Base-by-base conservation (phyloP, 2,888 invertebrate species). In the Acanthococcus lagerstroemiae region DNA sequence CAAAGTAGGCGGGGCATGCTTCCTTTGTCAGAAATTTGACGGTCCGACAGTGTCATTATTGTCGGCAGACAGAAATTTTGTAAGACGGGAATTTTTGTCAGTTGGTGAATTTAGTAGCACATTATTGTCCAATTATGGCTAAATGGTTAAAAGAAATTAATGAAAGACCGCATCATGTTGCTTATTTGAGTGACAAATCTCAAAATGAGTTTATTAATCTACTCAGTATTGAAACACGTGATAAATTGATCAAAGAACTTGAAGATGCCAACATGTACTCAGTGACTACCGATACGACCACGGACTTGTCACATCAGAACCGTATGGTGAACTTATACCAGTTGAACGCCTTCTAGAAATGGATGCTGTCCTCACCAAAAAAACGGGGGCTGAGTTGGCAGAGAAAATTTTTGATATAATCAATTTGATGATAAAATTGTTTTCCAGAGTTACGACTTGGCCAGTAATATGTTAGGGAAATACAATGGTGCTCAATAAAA, bases 171-270 rank as follows among this genome's bases (percentile, higher is more conserved):
- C 17, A 65, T 44, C 25, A 44, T 55, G 65, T 65, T 55, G 24
- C 45, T 54, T 65, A 65, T 44, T 44, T 65, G 27, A 45, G 65
- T 12, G 55, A 24, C 24, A 37, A 55, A 44, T 65, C 55, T 54
- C 65, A 65, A 45, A 65, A 55, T 54, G 65, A 65, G 17, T 65
- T 65, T 65, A 65, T 65, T 24, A 65, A 15, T 37, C n/a, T 65
- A 54, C 54, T 65, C 24, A 37, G 30, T 12, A 54, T 30, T n/a
- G 26, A 65, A 65, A 15, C 65, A 24, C 52, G 55, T 54, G 50
- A 50, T 48, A 61, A 52, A 7, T 52, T 61, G 30, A 50, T 61
- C 21, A 21, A 25, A 17, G 54, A 65, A 55, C 25, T 56, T 25
- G 46, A 65, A 55, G 30, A 27, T 46, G 27, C 65, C 27, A 27